phyloP scores from a whole-genome alignment of 2,888 invertebrate species.

The Artemia sinica region DNA sequence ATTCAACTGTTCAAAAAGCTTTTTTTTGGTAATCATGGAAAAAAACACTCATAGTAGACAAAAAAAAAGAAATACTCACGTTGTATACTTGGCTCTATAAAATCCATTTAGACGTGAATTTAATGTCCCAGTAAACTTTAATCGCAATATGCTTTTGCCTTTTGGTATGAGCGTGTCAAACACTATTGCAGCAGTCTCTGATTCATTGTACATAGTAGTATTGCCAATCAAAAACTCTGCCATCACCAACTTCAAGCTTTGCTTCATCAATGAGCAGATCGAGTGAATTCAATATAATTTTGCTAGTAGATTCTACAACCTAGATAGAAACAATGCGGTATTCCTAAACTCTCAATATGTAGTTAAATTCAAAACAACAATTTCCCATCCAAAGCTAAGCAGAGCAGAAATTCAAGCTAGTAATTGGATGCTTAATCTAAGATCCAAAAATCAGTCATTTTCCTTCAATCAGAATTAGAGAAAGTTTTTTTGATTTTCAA shows the following conservation, averaged over 20 bases:
- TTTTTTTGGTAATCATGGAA: no score
- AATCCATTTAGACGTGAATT: slow-evolving; percentile 91
- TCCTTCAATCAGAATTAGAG: no score
- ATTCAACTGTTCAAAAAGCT: no score
- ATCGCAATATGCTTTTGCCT: slow-evolving; percentile 40
- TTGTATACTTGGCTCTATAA: slow-evolving; percentile 67
- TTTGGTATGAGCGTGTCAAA: slow-evolving; percentile 43
- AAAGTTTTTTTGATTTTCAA: no score
- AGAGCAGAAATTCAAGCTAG: no score
- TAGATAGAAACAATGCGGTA: not conserved
- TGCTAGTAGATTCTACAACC: not conserved
- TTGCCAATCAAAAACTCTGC: not conserved
- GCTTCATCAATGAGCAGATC: slow-evolving; percentile 5
- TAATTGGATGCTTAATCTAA: no score
- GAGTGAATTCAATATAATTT: not conserved
- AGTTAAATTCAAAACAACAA: no score
- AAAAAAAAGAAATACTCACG: slow-evolving; percentile 27
- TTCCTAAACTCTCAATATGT: no score
- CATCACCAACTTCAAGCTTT: not conserved
- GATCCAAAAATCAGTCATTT: no score
- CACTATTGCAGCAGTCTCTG: slow-evolving; percentile 41
- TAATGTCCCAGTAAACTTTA: slow-evolving; percentile 65
- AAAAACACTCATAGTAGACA: no score
- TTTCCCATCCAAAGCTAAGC: no score
- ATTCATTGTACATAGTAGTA: slow-evolving; percentile 23